Evolutionary conservation across 2,113 vertebrate species (phyloP).

Genomic region (Misgurnus anguillicaudatus): DNA sequence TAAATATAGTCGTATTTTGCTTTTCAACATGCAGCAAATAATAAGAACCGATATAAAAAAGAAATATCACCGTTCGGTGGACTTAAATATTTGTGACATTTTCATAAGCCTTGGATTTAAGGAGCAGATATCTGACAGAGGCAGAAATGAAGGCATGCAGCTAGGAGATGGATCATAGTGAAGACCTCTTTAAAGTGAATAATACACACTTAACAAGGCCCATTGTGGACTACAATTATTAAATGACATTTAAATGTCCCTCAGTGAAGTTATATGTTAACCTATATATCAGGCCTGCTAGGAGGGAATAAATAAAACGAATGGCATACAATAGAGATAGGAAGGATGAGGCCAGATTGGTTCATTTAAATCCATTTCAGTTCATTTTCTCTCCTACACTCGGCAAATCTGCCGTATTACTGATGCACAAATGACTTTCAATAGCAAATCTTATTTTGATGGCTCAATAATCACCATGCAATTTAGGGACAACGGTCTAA

Average conservation of each 20-base stretch:
- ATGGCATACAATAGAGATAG: background rate
- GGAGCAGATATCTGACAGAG: constrained; percentile 12
- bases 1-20: background rate
- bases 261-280: constrained; percentile 27
- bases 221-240: constrained; percentile 28
- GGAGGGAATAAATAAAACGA: constrained; percentile 25
- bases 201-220: constrained; percentile 23
- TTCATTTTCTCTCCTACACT: background rate
- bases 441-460: background rate
- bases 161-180: constrained; percentile 21
- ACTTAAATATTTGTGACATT: constrained; percentile 3
- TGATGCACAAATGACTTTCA: background rate
- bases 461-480: background rate
- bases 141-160: constrained; percentile 11
- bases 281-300: constrained; percentile 6
- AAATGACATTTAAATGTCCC: constrained; percentile 34
- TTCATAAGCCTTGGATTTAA: constrained; percentile 27
- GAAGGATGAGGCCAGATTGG: background rate
- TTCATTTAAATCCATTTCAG: constrained; percentile 5
- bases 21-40: constrained; percentile 4
- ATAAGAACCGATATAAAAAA: constrained; percentile 4
- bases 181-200: constrained; percentile 19
- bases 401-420: no score
- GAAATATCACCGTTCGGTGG: background rate
- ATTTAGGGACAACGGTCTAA: background rate